Conservation (phyloP, 2,797 vertebrate species). For the Brachyrhaphis roseni region DNA sequence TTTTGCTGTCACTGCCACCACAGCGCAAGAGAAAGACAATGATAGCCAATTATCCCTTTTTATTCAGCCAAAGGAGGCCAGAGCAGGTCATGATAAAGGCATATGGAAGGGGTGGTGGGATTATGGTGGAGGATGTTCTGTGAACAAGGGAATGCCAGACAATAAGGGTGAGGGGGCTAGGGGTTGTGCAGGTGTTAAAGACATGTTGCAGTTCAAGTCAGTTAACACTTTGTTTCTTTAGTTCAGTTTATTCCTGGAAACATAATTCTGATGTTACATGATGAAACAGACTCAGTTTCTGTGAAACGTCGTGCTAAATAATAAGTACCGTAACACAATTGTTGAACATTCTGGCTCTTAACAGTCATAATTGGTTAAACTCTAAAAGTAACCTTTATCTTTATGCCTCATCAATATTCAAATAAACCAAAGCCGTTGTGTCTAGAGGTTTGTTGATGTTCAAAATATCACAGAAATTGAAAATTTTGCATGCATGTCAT, state of each 20-base stretch:
- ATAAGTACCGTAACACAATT: neutral
- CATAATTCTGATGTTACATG: neutral
- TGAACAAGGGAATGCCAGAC: constrained; percentile 37
- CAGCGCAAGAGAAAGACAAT: constrained; percentile 71
- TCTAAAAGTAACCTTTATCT: neutral
- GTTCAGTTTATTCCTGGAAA: neutral
- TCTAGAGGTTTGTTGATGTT: neutral
- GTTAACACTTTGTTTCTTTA: neutral
- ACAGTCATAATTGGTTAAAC: neutral
- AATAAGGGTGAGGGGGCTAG: neutral
- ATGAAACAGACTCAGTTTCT: neutral
- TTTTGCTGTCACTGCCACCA: constrained; percentile 72
- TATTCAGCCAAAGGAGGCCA: constrained; percentile 70
- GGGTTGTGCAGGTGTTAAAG: constrained; percentile 31
- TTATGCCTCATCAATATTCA: neutral
- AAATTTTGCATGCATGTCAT: neutral
- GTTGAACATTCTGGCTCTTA: neutral
- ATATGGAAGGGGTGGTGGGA: constrained; percentile 39
- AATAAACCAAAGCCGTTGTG: neutral
- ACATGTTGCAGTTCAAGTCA: neutral
- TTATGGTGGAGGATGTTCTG: constrained; percentile 2
- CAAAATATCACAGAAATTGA: neutral
- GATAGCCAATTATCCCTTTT: constrained; percentile 80
- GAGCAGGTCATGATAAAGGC: constrained; percentile 74
- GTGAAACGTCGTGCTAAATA: neutral